phyloP scores from a whole-genome alignment of 2,888 invertebrate genomes.

The Piscicola geometra region DNA sequence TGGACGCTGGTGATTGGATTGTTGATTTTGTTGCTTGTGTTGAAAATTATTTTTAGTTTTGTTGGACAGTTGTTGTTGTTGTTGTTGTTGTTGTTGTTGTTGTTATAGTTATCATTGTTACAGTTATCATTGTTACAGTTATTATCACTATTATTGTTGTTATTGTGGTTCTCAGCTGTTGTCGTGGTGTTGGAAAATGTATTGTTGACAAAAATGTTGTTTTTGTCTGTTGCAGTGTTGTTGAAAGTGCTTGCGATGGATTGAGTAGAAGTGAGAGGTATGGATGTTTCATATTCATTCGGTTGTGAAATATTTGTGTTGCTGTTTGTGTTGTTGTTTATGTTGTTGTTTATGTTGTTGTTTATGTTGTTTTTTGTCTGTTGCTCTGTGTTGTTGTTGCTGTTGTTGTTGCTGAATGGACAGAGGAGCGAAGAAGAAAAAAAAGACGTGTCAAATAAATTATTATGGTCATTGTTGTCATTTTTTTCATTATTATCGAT shows the following conservation, averaged over 20 bases:
- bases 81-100: slow-evolving; percentile 1
- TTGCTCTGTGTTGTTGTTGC: not conserved
- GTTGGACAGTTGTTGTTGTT: not conserved
- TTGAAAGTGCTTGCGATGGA: no score
- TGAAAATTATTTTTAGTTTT: no score
- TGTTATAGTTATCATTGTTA: slow-evolving; percentile 11
- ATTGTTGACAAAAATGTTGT: no score
- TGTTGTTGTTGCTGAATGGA: not conserved
- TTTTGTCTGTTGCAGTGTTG: no score
- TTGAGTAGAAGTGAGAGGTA: no score
- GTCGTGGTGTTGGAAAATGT: no score
- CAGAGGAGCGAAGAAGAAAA: not conserved
- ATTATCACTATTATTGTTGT: not conserved
- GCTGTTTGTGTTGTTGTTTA: not conserved
- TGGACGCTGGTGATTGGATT: no score
- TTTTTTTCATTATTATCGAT: not conserved
- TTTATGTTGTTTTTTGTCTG: not conserved
- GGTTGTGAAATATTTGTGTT: no score
- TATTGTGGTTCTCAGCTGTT: not conserved
- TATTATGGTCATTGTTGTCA: not conserved
- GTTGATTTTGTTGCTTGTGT: no score
- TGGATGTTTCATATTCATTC: no score
- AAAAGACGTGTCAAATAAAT: not conserved
- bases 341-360: slow-evolving; percentile 3
- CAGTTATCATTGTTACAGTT: not conserved